These are phyloP conservation scores for Antrozous pallidus DNA, from an alignment of 2,797 vertebrate species.

Conservation along the genomic window DNA sequence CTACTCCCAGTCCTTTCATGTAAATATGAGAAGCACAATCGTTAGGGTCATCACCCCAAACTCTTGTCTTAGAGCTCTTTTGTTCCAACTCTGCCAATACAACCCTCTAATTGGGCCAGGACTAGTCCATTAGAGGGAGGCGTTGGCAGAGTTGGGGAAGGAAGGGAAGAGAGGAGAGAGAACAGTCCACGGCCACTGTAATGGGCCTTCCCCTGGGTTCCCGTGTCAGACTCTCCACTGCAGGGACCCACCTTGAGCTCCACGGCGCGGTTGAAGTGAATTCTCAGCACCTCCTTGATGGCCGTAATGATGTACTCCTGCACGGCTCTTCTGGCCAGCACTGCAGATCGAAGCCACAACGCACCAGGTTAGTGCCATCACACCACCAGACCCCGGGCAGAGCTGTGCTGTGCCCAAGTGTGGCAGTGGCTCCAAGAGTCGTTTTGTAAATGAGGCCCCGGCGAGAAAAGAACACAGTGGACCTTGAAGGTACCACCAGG, in stretches of 20 bases:
- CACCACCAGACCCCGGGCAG: background rate
- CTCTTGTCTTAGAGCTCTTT: background rate
- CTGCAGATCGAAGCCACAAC: conserved; percentile 81
- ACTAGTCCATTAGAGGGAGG: too few species aligned
- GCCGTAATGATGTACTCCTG: conserved; percentile 89
- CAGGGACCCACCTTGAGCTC: conserved; percentile 91
- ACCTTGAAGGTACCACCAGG: too few species aligned
- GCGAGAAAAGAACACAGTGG: background rate
- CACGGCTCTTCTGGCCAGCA: conserved; percentile 87
- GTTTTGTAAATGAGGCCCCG: background rate
- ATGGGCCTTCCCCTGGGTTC: background rate
- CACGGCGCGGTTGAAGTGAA: conserved; percentile 90
- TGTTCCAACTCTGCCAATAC: background rate
- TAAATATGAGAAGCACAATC: background rate
- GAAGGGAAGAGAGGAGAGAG: too few species aligned
- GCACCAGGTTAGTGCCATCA: conserved; percentile 57
- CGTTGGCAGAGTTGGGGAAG: too few species aligned
- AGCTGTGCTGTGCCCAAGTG: background rate
- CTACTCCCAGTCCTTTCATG: background rate
- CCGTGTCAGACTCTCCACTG: accelerated
- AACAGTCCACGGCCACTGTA: too few species aligned
- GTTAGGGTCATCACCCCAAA: background rate
- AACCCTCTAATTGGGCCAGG: background rate
- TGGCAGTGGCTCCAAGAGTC: background rate
- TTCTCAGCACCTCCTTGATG: conserved; percentile 90